Percentiles rank a stretch among this genome's conserved stretches.
Conservation (phyloP, 2,888 invertebrate genomes). For the Lordiphosa fenestrarum region DNA sequence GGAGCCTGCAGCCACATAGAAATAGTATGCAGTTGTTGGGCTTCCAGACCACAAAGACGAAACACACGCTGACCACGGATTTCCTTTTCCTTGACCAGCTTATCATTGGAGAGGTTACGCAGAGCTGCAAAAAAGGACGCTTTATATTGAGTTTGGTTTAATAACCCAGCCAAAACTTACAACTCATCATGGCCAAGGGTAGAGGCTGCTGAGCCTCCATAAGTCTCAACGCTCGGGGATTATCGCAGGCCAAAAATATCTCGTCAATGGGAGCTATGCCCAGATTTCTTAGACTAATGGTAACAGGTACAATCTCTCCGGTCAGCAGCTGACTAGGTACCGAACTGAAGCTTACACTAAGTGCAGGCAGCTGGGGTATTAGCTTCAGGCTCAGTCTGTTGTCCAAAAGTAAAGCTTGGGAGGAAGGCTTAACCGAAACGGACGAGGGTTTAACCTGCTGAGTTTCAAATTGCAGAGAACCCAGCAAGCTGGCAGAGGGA, state of each 20-base stretch:
- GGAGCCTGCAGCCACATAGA: conserved; percentile 87
- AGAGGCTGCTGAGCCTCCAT: conserved; percentile 74
- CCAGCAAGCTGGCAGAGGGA: conserved; percentile 70
- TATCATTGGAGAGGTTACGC: conserved; percentile 78
- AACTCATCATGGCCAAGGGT: conserved; percentile 78
- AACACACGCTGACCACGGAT: conserved; percentile 79
- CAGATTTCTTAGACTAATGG: conserved; percentile 84
- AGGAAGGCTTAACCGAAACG: conserved; percentile 53
- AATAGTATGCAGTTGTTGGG: conserved; percentile 76
- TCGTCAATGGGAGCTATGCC: conserved; percentile 84
- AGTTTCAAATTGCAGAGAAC: conserved; percentile 78
- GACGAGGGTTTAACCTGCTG: conserved; percentile 64
- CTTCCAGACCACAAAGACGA: conserved; percentile 71
- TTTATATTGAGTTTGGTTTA: no score
- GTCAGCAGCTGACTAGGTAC: conserved; percentile 85
- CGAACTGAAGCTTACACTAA: conserved; percentile 87
- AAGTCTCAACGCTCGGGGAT: conserved; percentile 78
- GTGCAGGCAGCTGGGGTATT: conserved; percentile 89
- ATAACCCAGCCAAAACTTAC: conserved; percentile 50
- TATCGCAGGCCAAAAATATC: conserved; percentile 82
- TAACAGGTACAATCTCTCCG: conserved; percentile 86
- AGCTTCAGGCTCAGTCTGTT: conserved; percentile 88
- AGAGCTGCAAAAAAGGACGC: conserved; percentile 52
- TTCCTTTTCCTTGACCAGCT: conserved; percentile 79
- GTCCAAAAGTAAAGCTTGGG: conserved; percentile 80